These are phyloP conservation scores for Lemur catta DNA, from an alignment of 2,797 vertebrate species.

Conservation along the genomic window DNA sequence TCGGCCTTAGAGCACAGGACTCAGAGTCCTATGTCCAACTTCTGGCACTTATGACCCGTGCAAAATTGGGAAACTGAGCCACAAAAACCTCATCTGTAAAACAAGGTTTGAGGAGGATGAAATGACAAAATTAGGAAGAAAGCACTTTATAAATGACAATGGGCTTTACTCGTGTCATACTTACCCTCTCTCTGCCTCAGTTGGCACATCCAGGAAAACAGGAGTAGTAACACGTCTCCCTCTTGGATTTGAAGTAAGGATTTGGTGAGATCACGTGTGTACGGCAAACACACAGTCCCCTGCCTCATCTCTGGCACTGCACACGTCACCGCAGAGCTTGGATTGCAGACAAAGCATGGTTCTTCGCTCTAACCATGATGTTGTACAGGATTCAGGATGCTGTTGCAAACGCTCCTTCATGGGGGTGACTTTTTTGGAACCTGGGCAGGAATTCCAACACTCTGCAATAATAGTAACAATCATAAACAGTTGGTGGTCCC, in stretches of 20 bases:
- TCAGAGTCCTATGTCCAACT: background rate
- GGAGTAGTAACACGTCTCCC: background rate
- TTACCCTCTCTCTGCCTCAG: background rate
- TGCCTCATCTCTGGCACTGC: background rate
- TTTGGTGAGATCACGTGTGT: background rate
- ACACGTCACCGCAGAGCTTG: background rate
- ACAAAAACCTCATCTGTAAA: background rate
- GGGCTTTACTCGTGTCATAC: background rate
- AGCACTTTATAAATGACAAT: background rate
- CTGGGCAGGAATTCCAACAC: constrained; percentile 15
- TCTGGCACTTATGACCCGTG: background rate
- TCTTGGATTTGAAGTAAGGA: background rate
- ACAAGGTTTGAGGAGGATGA: background rate
- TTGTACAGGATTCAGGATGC: background rate
- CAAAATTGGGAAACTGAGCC: background rate
- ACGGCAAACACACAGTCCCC: background rate
- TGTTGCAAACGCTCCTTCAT: background rate
- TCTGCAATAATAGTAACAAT: constrained; percentile 9
- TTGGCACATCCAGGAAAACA: background rate
- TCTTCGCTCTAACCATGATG: background rate
- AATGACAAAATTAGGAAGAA: background rate
- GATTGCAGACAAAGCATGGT: background rate
- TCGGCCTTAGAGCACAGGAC: background rate
- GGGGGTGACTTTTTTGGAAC: background rate
- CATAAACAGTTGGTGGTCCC: constrained; percentile 41